Evolutionary conservation across 2,888 invertebrate genomes (phyloP), one percentile per base, ranked within the genome.

Genomic region (Drosophila planitibia): DNA sequence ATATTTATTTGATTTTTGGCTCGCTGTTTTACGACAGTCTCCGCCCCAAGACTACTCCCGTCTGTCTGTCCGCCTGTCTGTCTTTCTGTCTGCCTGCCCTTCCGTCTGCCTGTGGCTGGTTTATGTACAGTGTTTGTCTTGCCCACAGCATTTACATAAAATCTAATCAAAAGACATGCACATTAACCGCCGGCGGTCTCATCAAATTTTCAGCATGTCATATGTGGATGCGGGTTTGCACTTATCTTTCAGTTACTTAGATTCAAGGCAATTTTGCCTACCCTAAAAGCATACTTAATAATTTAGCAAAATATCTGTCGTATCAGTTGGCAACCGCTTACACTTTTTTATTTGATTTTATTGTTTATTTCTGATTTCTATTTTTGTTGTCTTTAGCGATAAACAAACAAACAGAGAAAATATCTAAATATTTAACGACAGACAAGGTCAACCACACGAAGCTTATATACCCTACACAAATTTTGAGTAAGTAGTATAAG

Each of bases 101-200:
- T 47, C 16, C 7, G 39, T 19, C 61, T 49, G 52, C 28, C 16
- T 63, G 35, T 66, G 61, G 39, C 44, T 79, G 75, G 59, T 80
- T 79, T 80, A 79, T 80, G 69, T 72, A 70, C 75, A 52, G 72
- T 69, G 77, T 74, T 81, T 81, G 78, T 81, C 54, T 71, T 79
- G 70, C 67, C 74, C 77, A 62, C 58, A 82, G 83, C 89, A 90
- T 90, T 85, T 85, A 85, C 90, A 85, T 86, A 79, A 90, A 88
- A 90, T 88, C 90, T 88, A 86, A 86, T 86, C 90, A 88, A 90
- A 88, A 85, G 82, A 74, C 86, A 71, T 79, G 83, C 81, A 88
- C 76, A 83, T 88, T 88, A 90, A 85, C 88, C 77, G 85, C 59
- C 85, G 70, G 58, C 33, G 63, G 68, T 39, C 85, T 88, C 85